Percentiles rank a stretch among this genome's conserved stretches.
These are phyloP conservation scores for Scomber japonicus DNA, from an alignment of 2,113 vertebrate species.

Conservation along the genomic window DNA sequence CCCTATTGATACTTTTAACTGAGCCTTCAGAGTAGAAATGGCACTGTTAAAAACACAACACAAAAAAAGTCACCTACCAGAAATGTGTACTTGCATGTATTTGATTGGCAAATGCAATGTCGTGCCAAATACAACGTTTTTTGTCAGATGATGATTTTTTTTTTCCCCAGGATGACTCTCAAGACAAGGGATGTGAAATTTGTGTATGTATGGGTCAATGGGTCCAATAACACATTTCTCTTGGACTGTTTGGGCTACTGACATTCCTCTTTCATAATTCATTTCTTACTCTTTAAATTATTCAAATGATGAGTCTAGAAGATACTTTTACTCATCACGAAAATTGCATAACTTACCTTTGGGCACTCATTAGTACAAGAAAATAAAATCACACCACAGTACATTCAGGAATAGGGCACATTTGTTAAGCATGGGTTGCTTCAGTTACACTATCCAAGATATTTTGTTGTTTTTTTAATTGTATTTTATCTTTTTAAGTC, in stretches of 20 bases:
- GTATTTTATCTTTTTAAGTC: background rate
- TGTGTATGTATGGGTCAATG: background rate
- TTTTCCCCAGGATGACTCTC: background rate
- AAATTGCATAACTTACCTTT: slow-evolving; percentile 3
- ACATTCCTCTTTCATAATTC: background rate
- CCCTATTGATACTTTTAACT: background rate
- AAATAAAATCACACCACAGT: background rate
- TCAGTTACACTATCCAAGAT: background rate
- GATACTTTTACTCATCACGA: slow-evolving; percentile 20
- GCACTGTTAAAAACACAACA: background rate
- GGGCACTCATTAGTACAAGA: background rate
- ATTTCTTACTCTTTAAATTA: slow-evolving; percentile 10
- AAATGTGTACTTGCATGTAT: background rate
- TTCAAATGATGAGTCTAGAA: slow-evolving; percentile 13
- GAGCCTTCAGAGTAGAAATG: background rate
- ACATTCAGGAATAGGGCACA: background rate
- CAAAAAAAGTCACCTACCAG: background rate
- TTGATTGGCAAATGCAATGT: background rate
- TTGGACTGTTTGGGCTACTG: background rate
- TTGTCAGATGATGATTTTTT: slow-evolving; percentile 12
- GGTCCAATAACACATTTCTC: background rate
- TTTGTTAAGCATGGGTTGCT: slow-evolving; percentile 18
- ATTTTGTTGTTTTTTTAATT: too few relatives aligned
- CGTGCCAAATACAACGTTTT: slow-evolving; percentile 4
- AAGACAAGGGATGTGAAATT: background rate